Conservation (phyloP, 2,888 invertebrate species). For the Chesias legatella region DNA sequence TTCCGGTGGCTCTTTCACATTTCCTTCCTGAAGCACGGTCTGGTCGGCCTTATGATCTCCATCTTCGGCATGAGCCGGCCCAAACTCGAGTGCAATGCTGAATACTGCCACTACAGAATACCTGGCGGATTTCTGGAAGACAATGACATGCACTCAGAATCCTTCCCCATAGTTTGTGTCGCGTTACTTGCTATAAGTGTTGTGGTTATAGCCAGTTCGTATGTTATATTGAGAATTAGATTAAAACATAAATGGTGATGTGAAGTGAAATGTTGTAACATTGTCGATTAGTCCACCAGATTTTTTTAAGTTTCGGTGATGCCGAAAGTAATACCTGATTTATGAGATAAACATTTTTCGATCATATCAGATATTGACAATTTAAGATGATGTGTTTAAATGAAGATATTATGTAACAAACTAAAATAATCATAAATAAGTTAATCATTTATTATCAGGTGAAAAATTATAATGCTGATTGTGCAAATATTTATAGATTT, state of each 20-base stretch:
- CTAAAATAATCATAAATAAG: no score
- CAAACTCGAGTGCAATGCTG: slow-evolving; percentile 85
- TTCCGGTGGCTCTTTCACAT: slow-evolving; percentile 92
- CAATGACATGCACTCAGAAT: slow-evolving; percentile 84
- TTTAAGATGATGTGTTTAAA: no score
- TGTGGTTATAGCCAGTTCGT: slow-evolving; percentile 82
- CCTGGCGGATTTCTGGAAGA: slow-evolving; percentile 88
- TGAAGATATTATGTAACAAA: no score
- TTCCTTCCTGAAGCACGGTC: slow-evolving; percentile 93
- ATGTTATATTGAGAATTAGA: slow-evolving; percentile 83
- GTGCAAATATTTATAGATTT: no score
- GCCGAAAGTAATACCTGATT: no score
- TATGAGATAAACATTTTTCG: no score
- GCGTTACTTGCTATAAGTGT: slow-evolving; percentile 84
- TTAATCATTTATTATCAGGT: no score
- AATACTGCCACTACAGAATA: slow-evolving; percentile 87
- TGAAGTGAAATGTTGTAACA: background rate
- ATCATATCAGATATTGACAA: no score
- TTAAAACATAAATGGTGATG: slow-evolving; percentile 76
- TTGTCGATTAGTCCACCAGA: no score
- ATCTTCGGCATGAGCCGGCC: slow-evolving; percentile 90
- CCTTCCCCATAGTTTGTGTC: slow-evolving; percentile 83
- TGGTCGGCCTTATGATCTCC: slow-evolving; percentile 90
- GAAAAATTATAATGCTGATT: no score
- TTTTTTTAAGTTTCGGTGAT: no score